Conservation (phyloP, 2,113 vertebrate genomes). For the Platysternon megacephalum region DNA sequence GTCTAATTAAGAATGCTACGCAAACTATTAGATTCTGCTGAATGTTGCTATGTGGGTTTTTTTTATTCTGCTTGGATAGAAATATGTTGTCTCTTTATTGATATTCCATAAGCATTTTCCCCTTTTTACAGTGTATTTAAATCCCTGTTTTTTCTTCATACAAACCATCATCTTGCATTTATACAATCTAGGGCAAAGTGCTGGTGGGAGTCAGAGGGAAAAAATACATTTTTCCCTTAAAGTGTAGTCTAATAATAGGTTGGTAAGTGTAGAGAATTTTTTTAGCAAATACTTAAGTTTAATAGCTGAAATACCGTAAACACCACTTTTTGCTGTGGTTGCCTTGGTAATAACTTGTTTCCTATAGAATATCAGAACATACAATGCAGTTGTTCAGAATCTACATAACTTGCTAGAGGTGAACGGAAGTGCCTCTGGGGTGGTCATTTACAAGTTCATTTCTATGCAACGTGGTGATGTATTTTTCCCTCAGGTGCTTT, state of each 20-base stretch:
- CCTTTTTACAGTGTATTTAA: slow-evolving; percentile 8
- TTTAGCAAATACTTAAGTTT: slow-evolving; percentile 16
- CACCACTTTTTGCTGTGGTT: not conserved
- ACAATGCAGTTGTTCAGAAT: not conserved
- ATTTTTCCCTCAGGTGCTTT: not conserved
- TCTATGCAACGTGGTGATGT: not conserved
- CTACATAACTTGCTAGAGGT: not conserved
- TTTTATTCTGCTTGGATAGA: slow-evolving; percentile 1
- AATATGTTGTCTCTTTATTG: slow-evolving; percentile 14
- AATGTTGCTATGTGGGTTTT: not conserved
- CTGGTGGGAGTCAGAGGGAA: not conserved
- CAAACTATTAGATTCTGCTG: not conserved
- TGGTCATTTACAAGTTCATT: not conserved
- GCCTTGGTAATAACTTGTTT: slow-evolving; percentile 31
- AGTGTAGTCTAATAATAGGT: not conserved
- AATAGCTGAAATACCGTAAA: not conserved
- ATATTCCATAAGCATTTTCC: not conserved
- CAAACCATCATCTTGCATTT: slow-evolving; percentile 20
- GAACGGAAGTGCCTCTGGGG: not conserved
- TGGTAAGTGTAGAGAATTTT: not conserved
- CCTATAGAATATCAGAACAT: not conserved
- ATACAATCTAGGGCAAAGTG: not conserved
- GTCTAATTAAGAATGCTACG: not conserved
- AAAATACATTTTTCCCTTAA: not conserved
- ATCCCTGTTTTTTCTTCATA: not conserved